Conservation (phyloP, 1,140 invertebrate genomes). For the Varroa destructor region DNA sequence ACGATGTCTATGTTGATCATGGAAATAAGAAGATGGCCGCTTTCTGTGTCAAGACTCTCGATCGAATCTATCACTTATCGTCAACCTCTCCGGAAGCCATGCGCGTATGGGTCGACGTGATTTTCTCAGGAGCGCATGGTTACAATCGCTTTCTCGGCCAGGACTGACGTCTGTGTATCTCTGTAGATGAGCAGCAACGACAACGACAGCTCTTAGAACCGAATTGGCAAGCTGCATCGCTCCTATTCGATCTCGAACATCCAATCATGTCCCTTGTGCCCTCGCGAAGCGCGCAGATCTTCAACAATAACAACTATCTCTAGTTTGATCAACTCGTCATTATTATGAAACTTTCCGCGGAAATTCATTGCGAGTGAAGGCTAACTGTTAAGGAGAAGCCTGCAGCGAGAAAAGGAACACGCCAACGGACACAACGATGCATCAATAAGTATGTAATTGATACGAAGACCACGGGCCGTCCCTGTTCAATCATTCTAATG, state of each 20-base stretch:
- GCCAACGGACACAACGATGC: too few relatives aligned
- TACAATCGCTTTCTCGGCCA: slow-evolving; percentile 41
- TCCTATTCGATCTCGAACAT: too few relatives aligned
- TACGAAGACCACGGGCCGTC: too few relatives aligned
- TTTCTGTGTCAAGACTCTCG: slow-evolving; percentile 88
- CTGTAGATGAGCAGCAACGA: not conserved
- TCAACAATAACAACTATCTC: slow-evolving; percentile 14
- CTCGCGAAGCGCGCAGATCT: slow-evolving; percentile 21
- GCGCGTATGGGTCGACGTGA: slow-evolving; percentile 92
- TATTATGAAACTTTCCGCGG: too few relatives aligned
- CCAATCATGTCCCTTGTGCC: not conserved
- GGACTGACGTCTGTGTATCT: slow-evolving; percentile 26
- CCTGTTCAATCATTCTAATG: too few relatives aligned
- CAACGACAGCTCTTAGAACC: not conserved
- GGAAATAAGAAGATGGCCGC: slow-evolving; percentile 56
- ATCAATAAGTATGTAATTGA: too few relatives aligned
- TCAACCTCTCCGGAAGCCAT: slow-evolving; percentile 84
- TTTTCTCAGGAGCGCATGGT: slow-evolving; percentile 75
- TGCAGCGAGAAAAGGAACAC: too few relatives aligned
- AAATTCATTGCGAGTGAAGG: too few relatives aligned
- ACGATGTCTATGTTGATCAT: slow-evolving; percentile 92
- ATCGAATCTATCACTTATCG: slow-evolving; percentile 75
- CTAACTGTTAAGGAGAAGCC: too few relatives aligned
- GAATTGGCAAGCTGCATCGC: not conserved
- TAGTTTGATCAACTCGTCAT: not conserved